Evolutionary conservation across 2,797 vertebrate species (phyloP).

Genomic region (Enteromius mattozi): DNA sequence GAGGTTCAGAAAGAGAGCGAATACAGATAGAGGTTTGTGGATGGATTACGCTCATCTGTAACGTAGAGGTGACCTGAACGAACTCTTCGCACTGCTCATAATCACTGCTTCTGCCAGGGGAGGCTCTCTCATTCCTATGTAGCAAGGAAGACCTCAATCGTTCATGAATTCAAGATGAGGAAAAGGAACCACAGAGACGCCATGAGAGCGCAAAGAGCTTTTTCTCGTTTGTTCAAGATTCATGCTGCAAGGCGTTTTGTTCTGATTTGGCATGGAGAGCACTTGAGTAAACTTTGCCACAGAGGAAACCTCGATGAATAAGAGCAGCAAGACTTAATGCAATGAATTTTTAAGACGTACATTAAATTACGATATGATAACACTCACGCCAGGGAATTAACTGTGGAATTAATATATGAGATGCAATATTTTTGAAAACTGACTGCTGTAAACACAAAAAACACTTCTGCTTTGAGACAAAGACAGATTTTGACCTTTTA

Average conservation of each 20-base stretch:
- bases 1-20: constrained; percentile 20
- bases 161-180: constrained; percentile 65
- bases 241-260: constrained; percentile 43
- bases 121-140: constrained; percentile 40
- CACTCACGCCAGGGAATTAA: constrained; percentile 11
- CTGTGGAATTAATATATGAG: constrained; percentile 2
- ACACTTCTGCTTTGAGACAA: neutral
- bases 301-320: constrained; percentile 13
- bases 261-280: constrained; percentile 51
- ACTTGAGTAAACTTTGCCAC: constrained; percentile 53
- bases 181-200: constrained; percentile 43
- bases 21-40: neutral
- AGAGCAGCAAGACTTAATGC: constrained; percentile 11
- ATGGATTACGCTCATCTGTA: constrained; percentile 27
- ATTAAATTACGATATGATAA: neutral
- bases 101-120: constrained; percentile 33
- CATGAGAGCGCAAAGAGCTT: constrained; percentile 58
- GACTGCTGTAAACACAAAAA: neutral
- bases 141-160: constrained; percentile 13
- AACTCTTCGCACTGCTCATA: constrained; percentile 5
- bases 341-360: constrained; percentile 29
- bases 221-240: constrained; percentile 51
- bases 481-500: neutral
- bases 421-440: neutral
- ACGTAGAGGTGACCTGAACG: constrained; percentile 25